Conservation (phyloP, 2,888 invertebrate genomes). For the Pycnomerus fuliginosus region DNA sequence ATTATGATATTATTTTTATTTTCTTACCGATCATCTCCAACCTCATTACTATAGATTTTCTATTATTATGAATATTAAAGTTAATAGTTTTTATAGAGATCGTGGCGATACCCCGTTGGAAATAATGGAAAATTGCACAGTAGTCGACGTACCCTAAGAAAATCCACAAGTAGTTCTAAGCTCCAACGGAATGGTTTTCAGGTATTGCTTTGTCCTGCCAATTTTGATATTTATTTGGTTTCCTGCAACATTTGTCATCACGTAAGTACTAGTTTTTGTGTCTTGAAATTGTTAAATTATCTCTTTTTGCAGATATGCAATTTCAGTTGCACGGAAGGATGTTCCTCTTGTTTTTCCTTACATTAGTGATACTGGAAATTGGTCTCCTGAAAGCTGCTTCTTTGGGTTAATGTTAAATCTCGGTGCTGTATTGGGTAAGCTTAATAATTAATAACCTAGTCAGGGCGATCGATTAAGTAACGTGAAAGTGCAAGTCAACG, state of each 20-base stretch:
- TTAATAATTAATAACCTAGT: too few relatives aligned
- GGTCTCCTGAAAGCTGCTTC: slow-evolving; percentile 74
- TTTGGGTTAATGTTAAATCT: slow-evolving; percentile 68
- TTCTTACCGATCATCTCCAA: too few relatives aligned
- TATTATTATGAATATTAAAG: too few relatives aligned
- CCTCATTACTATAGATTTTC: too few relatives aligned
- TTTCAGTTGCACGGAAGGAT: slow-evolving; percentile 11
- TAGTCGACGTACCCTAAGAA: too few relatives aligned
- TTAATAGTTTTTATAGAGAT: too few relatives aligned
- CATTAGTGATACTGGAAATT: slow-evolving; percentile 57
- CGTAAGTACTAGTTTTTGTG: slow-evolving; percentile 38
- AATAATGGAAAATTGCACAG: too few relatives aligned
- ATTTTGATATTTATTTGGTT: slow-evolving; percentile 40
- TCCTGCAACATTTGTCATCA: slow-evolving; percentile 40
- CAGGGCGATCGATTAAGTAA: too few relatives aligned
- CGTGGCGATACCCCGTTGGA: too few relatives aligned
- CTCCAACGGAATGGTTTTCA: slow-evolving; percentile 32
- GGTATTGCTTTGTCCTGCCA: slow-evolving; percentile 36
- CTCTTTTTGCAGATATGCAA: slow-evolving; percentile 10
- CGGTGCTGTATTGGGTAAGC: slow-evolving; percentile 18
- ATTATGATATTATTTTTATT: too few relatives aligned
- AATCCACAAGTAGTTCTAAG: too few relatives aligned
- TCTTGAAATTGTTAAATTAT: neutral
- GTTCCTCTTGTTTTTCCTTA: slow-evolving; percentile 20
- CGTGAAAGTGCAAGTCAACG: too few relatives aligned